These are phyloP conservation scores for Melanostigma gelatinosum DNA, from an alignment of 2,113 vertebrate genomes.

Conservation along the genomic window DNA sequence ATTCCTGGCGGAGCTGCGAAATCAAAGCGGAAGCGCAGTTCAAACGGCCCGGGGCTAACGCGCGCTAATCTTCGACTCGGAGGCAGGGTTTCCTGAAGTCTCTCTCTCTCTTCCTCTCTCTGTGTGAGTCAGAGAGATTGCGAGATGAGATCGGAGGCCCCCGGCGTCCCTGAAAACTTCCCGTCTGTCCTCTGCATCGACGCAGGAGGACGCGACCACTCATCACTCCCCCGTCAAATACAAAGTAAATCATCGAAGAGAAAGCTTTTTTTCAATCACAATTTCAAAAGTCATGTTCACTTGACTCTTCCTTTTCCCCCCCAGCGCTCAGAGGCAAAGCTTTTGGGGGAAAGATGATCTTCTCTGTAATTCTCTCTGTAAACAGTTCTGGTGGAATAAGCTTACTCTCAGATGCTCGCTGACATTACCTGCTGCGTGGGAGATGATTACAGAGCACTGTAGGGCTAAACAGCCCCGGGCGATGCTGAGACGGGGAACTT, in stretches of 20 bases:
- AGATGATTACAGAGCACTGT: conserved; percentile 72
- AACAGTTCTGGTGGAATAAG: conserved; percentile 76
- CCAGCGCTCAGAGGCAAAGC: conserved; percentile 48
- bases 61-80: conserved; percentile 71
- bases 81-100: conserved; percentile 61
- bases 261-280: conserved; percentile 43
- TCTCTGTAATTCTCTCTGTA: conserved; percentile 79
- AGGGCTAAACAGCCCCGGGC: conserved; percentile 70
- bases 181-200: conserved; percentile 6
- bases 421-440: conserved; percentile 79
- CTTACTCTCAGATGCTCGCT: conserved; percentile 72
- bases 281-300: conserved; percentile 52
- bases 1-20: conserved; percentile 42
- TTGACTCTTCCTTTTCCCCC: not conserved
- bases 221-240: conserved; percentile 30
- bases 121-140: conserved; percentile 47
- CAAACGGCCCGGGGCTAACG: conserved; percentile 58
- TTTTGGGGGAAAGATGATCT: conserved; percentile 73
- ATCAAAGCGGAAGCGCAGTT: conserved; percentile 72
- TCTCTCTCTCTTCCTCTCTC: not conserved
- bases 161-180: not conserved
- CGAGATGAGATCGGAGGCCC: conserved; percentile 65
- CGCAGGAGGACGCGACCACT: conserved; percentile 40
- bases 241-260: conserved; percentile 31
- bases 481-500: conserved; percentile 58